phyloP scores from a whole-genome alignment of 2,888 invertebrate species.

The Noctua janthina region DNA sequence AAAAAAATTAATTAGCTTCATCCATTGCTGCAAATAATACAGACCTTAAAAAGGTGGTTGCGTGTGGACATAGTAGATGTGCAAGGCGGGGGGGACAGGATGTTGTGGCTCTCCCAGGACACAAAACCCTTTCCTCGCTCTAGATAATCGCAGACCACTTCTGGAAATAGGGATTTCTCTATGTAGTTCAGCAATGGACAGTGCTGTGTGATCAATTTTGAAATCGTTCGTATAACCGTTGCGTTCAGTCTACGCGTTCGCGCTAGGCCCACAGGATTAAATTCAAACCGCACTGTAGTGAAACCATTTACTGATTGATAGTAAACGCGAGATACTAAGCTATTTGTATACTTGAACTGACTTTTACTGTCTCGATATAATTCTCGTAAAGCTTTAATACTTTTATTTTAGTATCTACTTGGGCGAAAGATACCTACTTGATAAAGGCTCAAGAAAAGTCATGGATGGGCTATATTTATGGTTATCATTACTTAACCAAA shows the following conservation, averaged over 20 bases:
- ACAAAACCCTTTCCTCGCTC: background rate
- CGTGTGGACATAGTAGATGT: background rate
- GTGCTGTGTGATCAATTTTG: background rate
- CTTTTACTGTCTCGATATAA: slow-evolving; percentile 25
- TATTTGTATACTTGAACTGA: slow-evolving; percentile 22
- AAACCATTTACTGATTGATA: slow-evolving; percentile 28
- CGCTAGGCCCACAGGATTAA: background rate
- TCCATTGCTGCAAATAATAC: background rate
- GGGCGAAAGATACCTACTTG: background rate
- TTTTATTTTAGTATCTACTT: slow-evolving; percentile 20
- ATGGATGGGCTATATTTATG: background rate
- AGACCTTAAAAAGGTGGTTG: background rate
- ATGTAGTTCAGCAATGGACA: background rate
- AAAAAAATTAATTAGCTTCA: background rate
- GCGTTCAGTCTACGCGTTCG: background rate
- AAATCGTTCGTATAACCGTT: background rate
- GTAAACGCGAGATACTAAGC: background rate
- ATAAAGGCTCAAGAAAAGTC: background rate
- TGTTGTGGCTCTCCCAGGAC: background rate
- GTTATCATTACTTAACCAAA: background rate
- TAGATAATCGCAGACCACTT: no score
- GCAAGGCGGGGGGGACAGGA: background rate
- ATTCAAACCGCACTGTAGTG: background rate
- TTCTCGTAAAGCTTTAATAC: slow-evolving; percentile 8
- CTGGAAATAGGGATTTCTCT: no score